Base-by-base conservation (phyloP, 2,888 invertebrate species). In the Cyclophora punctaria region DNA sequence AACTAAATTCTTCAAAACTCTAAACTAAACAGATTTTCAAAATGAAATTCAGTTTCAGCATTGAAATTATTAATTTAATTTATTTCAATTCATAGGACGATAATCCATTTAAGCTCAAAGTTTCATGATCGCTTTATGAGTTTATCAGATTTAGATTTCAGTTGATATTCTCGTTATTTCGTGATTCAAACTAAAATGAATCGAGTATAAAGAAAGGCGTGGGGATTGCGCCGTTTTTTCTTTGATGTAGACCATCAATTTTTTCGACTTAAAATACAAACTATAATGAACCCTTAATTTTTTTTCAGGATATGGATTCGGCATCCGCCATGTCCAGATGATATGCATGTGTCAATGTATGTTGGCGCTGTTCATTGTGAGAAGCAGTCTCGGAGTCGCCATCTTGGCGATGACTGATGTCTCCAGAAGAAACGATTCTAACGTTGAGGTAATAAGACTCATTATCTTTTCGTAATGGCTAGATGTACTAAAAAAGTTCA, bases 371-470 rank as follows among this genome's bases (percentile, higher is more conserved):
- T 93, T 90, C 55, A 66, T 83, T 49, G 80, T 92, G 52, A 85
- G 94, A 49, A 90, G 93, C 43, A 92, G 92, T 67, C 88, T 93
- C 60, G 93, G 92, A 0, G 92, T 94, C 2, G 93, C 92, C 0
- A 90, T 95, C 35, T 91, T 94, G 0, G 93, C 94, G 7, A 95
- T 95, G 94, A 92, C 92, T 0, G 90, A 92, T 61, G 67, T 76
- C 0, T 70, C 73, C 0, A 75, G 80, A 3, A 80, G 78, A 0
- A 73, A 73, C 45, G 69, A 71, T 47, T 59, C 69, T n/a, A 69
- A 53, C 35, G 56, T 76, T 5, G 71, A 72, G 57, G 84, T 80
- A 55, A 63, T 34, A 4, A 44, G 5, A n/a, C n/a, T n/a, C n/a
- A n/a, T n/a, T n/a, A n/a, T n/a, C n/a, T n/a, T n/a, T n/a, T n/a